Conservation (phyloP, 2,113 vertebrate genomes). For the Brachyhypopomus occidentalis region DNA sequence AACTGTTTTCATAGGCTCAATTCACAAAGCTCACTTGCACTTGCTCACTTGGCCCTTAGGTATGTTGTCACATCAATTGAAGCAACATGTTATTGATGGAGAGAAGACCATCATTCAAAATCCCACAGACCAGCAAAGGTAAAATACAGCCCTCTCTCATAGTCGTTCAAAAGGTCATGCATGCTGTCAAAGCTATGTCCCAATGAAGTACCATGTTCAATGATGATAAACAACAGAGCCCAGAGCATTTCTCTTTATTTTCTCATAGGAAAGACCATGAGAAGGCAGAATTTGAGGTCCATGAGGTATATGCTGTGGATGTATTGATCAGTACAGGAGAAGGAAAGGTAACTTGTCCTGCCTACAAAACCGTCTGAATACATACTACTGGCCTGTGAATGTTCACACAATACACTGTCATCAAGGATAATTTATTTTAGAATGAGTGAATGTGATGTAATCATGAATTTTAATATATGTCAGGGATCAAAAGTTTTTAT, state of each 20-base stretch:
- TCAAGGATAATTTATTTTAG: no score
- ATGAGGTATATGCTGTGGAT: conserved; percentile 98
- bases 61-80: conserved; percentile 96
- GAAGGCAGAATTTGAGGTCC: conserved; percentile 96
- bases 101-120: conserved; percentile 99
- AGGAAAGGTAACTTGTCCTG: conserved; percentile 83
- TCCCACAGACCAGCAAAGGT: conserved; percentile 96
- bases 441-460: no score
- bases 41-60: conserved; percentile 66
- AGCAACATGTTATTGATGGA: conserved; percentile 96
- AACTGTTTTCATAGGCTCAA: background rate
- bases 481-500: no score
- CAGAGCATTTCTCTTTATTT: conserved; percentile 15
- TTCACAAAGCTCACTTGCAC: background rate
- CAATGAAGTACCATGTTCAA: no score
- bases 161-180: background rate
- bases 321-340: conserved; percentile 96
- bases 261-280: conserved; percentile 92
- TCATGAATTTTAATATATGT: no score
- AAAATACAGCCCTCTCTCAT: conserved; percentile 40
- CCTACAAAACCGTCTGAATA: background rate
- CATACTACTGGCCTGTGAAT: background rate
- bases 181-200: no score
- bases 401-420: background rate
- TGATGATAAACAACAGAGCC: no score